Percentiles rank a stretch among this genome's conserved stretches.
Evolutionary conservation across 2,888 invertebrate genomes (phyloP).

Genomic region (Netelia fuscicornis): DNA sequence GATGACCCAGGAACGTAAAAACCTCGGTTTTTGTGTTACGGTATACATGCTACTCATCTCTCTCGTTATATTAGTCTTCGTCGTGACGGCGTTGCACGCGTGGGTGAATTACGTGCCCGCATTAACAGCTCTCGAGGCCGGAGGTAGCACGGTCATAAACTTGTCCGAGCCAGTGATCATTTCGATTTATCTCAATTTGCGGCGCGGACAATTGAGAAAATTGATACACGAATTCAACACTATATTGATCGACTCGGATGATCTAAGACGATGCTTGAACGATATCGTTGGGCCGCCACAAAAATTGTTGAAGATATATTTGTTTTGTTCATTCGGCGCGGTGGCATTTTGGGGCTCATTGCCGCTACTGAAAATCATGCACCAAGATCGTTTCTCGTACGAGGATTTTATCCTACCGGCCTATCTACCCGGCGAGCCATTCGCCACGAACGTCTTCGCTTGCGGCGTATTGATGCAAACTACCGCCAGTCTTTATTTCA

Average conservation of each 20-base stretch:
- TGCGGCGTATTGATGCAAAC: conserved; percentile 54
- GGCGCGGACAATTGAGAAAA: conserved; percentile 50
- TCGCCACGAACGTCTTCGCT: conserved; percentile 64
- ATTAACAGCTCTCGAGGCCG: conserved; percentile 63
- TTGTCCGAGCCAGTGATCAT: conserved; percentile 67
- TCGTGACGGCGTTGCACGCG: conserved; percentile 21
- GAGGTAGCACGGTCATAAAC: conserved; percentile 62
- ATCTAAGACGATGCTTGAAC: conserved; percentile 39
- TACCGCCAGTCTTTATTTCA: conserved; percentile 42
- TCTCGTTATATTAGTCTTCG: conserved; percentile 50
- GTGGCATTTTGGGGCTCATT: conserved; percentile 66
- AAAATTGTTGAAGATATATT: conserved; percentile 68
- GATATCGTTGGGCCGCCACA: conserved; percentile 65
- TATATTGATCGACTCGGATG: conserved; percentile 59
- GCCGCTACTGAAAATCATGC: conserved; percentile 42
- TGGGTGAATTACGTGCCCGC: conserved; percentile 53
- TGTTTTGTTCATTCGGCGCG: conserved; percentile 34
- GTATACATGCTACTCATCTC: conserved; percentile 64
- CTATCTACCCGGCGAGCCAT: conserved; percentile 22
- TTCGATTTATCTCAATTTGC: conserved; percentile 66
- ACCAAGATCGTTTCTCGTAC: too few relatives aligned
- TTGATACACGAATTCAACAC: conserved; percentile 69
- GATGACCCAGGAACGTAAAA: conserved; percentile 13
- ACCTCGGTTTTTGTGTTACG: not conserved
- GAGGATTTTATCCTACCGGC: too few relatives aligned